These are phyloP conservation scores for Drosophila cognata DNA, from an alignment of 2,888 invertebrate genomes.

Conservation along the genomic window DNA sequence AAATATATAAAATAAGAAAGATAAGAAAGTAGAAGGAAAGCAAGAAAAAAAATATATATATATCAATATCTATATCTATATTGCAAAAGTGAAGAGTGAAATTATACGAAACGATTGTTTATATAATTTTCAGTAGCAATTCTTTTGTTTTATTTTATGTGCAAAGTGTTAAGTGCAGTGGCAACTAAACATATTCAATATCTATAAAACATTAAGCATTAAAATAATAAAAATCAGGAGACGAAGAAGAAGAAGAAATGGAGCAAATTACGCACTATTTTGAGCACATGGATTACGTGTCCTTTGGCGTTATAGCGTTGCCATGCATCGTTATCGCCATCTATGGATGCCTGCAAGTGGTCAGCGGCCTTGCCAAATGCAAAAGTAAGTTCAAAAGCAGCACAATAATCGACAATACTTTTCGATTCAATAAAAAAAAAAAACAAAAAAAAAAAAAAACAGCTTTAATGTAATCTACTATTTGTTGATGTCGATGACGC, in stretches of 20 bases:
- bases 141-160: constrained; percentile 54
- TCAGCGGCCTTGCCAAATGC: constrained; percentile 65
- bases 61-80: not conserved
- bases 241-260: constrained; percentile 34
- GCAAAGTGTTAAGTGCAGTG: constrained; percentile 39
- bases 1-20: not conserved
- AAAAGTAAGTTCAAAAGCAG: constrained; percentile 61
- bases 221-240: not conserved
- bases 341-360: constrained; percentile 68
- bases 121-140: constrained; percentile 14
- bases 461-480: not conserved
- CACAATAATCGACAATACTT: constrained; percentile 6
- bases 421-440: constrained; percentile 2
- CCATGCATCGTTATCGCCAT: constrained; percentile 68
- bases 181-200: constrained; percentile 7
- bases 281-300: constrained; percentile 75
- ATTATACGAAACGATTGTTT: constrained; percentile 11
- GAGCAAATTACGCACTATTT: constrained; percentile 69
- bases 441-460: not conserved
- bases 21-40: constrained; percentile 7
- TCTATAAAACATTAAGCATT: not conserved
- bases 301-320: constrained; percentile 64
- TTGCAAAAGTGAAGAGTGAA: constrained; percentile 3
- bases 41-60: not conserved
- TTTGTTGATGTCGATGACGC: not conserved